These are phyloP conservation scores for Lithobates pipiens DNA, from an alignment of 2,797 vertebrate genomes.

Conservation along the genomic window DNA sequence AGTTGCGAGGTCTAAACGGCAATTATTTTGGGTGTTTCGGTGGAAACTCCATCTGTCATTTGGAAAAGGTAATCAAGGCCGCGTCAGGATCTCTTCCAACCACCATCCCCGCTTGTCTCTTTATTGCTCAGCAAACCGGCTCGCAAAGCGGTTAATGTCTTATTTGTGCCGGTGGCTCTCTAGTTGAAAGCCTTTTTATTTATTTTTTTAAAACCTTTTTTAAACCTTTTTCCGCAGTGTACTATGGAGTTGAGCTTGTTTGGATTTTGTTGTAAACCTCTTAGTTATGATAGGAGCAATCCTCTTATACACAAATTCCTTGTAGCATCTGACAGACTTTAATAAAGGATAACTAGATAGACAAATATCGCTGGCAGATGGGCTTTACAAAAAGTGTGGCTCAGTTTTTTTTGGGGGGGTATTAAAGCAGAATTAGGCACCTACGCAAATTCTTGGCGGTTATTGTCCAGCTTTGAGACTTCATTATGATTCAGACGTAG, in stretches of 20 bases:
- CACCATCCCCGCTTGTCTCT: neutral
- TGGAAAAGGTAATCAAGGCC: slow-evolving; percentile 45
- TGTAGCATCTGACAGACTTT: slow-evolving; percentile 74
- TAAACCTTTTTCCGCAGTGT: slow-evolving; percentile 56
- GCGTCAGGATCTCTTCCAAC: slow-evolving; percentile 36
- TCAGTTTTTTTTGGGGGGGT: slow-evolving; percentile 49
- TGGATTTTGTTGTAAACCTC: slow-evolving; percentile 74
- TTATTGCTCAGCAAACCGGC: slow-evolving; percentile 44
- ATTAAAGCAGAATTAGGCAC: neutral
- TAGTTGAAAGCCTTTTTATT: slow-evolving; percentile 36
- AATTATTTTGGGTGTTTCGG: slow-evolving; percentile 26
- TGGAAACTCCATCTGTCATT: slow-evolving; percentile 53
- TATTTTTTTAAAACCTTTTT: slow-evolving; percentile 32
- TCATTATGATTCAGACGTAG: neutral
- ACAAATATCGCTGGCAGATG: slow-evolving; percentile 74
- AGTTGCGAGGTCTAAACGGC: slow-evolving; percentile 27
- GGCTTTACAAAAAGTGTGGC: slow-evolving; percentile 64
- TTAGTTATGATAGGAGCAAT: slow-evolving; percentile 75
- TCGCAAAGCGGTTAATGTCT: slow-evolving; percentile 31
- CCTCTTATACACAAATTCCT: slow-evolving; percentile 76
- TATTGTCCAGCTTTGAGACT: neutral
- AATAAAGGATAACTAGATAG: slow-evolving; percentile 74
- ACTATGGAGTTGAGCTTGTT: slow-evolving; percentile 66
- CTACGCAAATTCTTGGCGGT: neutral
- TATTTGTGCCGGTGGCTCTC: neutral